Evolutionary conservation across 2,113 vertebrate species (phyloP).

Genomic region (Polypterus senegalus): DNA sequence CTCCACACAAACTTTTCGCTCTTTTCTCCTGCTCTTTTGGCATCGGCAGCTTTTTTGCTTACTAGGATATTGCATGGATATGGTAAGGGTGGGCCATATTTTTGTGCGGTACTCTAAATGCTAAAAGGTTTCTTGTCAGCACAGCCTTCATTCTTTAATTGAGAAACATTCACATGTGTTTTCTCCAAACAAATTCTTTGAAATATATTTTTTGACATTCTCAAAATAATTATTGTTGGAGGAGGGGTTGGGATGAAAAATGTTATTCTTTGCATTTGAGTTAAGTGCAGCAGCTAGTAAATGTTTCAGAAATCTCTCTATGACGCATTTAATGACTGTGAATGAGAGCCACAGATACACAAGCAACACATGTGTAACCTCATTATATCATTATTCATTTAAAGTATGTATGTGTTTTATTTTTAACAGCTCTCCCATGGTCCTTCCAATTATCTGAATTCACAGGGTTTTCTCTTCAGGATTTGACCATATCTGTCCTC

Average conservation of each 20-base stretch:
- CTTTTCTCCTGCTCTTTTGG: conserved; percentile 61
- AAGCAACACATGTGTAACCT: too few relatives aligned
- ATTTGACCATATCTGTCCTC: conserved; percentile 60
- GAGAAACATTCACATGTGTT: background rate
- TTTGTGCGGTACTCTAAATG: background rate
- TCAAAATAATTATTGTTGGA: too few relatives aligned
- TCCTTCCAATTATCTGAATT: conserved; percentile 59
- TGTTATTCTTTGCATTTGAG: too few relatives aligned
- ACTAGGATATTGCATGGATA: conserved; percentile 69
- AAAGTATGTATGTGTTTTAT: too few relatives aligned
- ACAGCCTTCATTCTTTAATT: background rate
- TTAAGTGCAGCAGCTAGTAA: too few relatives aligned
- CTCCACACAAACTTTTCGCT: conserved; percentile 64
- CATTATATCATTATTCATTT: too few relatives aligned
- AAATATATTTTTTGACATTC: too few relatives aligned
- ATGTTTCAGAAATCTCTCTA: too few relatives aligned
- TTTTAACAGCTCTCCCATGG: conserved; percentile 72
- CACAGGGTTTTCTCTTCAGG: conserved; percentile 74
- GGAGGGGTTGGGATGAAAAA: too few relatives aligned
- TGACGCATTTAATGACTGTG: too few relatives aligned
- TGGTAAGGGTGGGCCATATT: conserved; percentile 39
- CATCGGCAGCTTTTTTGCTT: conserved; percentile 70
- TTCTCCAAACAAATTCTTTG: background rate
- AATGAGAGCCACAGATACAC: too few relatives aligned
- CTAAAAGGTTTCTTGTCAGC: background rate